Evolutionary conservation across 2,888 invertebrate species (phyloP), one percentile per base, ranked within the genome.

Genomic region (Acholoe squamosa): DNA sequence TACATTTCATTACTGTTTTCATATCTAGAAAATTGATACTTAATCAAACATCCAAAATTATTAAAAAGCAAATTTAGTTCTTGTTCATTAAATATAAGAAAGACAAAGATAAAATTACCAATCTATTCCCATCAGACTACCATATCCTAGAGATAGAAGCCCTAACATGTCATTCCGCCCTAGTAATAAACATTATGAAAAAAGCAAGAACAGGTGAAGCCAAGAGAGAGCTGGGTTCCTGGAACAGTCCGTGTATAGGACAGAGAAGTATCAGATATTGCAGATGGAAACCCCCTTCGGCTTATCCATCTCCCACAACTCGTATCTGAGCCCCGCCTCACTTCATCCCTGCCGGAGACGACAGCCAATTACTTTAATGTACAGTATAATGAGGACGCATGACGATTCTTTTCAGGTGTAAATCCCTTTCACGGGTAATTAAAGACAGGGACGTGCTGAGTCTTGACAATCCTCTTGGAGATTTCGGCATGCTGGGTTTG

Each of bases 371-470:
- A 71, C 28, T 5, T 71, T 71, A 71, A 71, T 71, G 71, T 71
- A 16, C 71, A 28, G 25, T 10, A 80, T 80, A 80, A 80, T 80
- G 80, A 80, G 80, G 43, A 43, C 16, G 80, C 80, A 80, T 80
- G 80, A 33, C 80, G 19, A 43, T 80, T 80, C 34, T 80, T 33
- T 43, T 33, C 80, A 80, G 34, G 80, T 80, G 80, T 43, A 43
- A 43, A 80, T 80, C 80, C 80, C 19, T 33, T 80, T 80, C 80
- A 80, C 80, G 80, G 80, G 43, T 80, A 80, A 80, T 80, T 80
- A 80, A 80, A 80, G 43, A 33, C 5, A 19, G n/a, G 80, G 22
- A n/a, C 80, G 14, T 43, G 80, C 80, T 43, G 43, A 76, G 76
- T 25, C 31, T 76, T 28, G 76, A 28, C 76, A 31, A 25, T 31